Base-by-base conservation (phyloP, 2,797 vertebrate species). In the Hypotaenidia okinawae region DNA sequence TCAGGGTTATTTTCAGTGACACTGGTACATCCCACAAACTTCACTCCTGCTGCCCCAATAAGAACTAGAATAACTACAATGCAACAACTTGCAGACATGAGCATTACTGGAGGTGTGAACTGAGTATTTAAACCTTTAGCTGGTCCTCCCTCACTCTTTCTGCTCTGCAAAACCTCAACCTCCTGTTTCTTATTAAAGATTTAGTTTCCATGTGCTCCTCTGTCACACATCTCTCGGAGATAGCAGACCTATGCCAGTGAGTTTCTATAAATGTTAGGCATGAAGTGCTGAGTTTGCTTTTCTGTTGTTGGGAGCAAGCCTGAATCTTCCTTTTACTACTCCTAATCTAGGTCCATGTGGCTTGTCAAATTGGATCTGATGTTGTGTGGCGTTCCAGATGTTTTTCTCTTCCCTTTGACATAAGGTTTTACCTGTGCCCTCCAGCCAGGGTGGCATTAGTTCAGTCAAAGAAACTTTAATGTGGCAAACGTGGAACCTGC, bases 241-340 rank as follows among this genome's bases (percentile, higher is more conserved):
- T 35, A 58, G 62, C 16, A 39, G 27, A 54, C n/a, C 18, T 19
- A 12, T 76, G 55, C 69, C 73, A 52, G n/a, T 35, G 55, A 84
- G 19, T 82, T 92, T 81, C 70, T 27, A 72, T 66, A 24, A 69
- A n/a, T 1, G 5, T 87, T 58, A 84, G 43, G 35, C 47, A 73
- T 66, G 41, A 92, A 67, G 13, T 73, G 63, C 88, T 92, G 77
- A 90, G 82, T 76, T 81, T 75, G 63, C 63, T 91, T 83, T 93
- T 81, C 69, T 84, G 47, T 66, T 91, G 12, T 13, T 51, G 13
- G n/a, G 21, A 16, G 4, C 62, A 33, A 17, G 13, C 86, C 63
- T 86, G 84, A 76, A 66, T 67, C 63, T 43, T 93, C 41, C n/a
- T 74, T 89, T 90, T 86, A 27, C n/a, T 33, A 10, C 49, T 91